Conservation (phyloP, 2,888 invertebrate genomes). For the Galeopsomyia nigrocyanea region DNA sequence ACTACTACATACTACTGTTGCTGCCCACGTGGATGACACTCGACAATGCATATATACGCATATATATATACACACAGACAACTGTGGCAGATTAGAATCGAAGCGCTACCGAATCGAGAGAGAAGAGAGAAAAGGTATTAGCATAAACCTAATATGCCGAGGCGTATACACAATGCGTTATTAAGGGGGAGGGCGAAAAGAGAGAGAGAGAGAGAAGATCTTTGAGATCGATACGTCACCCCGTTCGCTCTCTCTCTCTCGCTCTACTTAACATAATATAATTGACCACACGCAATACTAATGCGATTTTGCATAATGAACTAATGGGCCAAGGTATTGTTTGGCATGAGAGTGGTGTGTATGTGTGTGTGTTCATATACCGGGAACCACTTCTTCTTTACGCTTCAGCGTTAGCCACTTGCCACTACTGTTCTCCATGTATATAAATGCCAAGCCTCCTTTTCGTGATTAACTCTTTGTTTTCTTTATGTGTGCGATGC, state of each 20-base stretch:
- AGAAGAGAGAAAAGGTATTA: conserved; percentile 57
- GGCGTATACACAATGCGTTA: conserved; percentile 64
- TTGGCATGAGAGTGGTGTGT: neutral
- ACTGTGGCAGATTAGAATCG: conserved; percentile 55
- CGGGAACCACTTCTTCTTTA: neutral
- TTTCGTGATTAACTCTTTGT: neutral
- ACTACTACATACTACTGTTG: neutral
- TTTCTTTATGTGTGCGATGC: too few species aligned
- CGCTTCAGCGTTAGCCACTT: neutral
- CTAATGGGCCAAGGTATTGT: conserved; percentile 55
- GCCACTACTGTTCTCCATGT: conserved; percentile 9
- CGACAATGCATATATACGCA: conserved; percentile 19
- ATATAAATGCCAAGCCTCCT: conserved; percentile 12
- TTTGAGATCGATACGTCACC: conserved; percentile 59
- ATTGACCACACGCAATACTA: conserved; percentile 68
- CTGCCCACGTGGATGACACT: conserved; percentile 34
- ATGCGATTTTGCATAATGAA: conserved; percentile 64
- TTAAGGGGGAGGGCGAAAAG: conserved; percentile 59
- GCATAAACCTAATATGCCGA: conserved; percentile 68
- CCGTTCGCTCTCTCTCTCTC: conserved; percentile 37
- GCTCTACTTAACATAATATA: conserved; percentile 69
- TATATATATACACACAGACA: neutral
- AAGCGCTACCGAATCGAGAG: conserved; percentile 40
- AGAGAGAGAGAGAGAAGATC: conserved; percentile 51
- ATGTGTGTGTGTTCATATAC: neutral